Evolutionary conservation across 2,888 invertebrate species (phyloP).

Genomic region (Nemotelus nigrinus): DNA sequence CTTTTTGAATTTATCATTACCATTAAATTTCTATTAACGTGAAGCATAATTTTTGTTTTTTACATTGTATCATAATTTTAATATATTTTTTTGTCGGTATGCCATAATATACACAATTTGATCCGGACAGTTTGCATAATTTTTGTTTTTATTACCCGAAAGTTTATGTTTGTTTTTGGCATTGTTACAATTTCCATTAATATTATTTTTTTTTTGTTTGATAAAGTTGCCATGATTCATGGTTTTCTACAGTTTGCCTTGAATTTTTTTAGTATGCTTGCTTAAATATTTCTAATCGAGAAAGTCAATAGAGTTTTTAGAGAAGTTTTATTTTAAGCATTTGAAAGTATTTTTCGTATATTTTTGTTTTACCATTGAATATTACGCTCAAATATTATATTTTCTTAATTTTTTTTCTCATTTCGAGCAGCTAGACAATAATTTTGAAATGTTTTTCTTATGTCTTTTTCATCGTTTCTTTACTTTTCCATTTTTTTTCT

Average conservation of each 20-base stretch:
- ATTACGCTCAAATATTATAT: conserved; percentile 4
- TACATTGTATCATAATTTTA: conserved; percentile 14
- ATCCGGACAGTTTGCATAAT: no score
- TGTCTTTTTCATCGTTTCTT: conserved; percentile 7
- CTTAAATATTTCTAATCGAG: neutral
- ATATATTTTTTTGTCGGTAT: conserved; percentile 7
- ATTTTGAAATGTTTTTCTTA: conserved; percentile 9
- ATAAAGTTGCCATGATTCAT: neutral
- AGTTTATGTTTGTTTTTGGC: no score
- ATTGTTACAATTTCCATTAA: neutral
- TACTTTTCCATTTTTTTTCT: no score
- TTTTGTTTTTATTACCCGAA: no score
- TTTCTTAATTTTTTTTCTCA: neutral
- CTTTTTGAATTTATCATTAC: neutral
- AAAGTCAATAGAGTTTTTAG: neutral
- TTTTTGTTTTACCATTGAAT: neutral
- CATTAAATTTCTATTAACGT: conserved; percentile 19
- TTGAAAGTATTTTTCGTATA: neutral
- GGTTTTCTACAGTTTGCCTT: conserved; percentile 12
- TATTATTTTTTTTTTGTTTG: neutral
- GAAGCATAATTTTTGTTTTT: conserved; percentile 26
- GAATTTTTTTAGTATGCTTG: neutral
- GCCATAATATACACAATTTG: conserved; percentile 8
- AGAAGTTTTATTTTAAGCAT: conserved; percentile 7
- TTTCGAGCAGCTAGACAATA: neutral